These are phyloP conservation scores for Cacoxenus indagator DNA, from an alignment of 2,888 invertebrate genomes.

Conservation along the genomic window DNA sequence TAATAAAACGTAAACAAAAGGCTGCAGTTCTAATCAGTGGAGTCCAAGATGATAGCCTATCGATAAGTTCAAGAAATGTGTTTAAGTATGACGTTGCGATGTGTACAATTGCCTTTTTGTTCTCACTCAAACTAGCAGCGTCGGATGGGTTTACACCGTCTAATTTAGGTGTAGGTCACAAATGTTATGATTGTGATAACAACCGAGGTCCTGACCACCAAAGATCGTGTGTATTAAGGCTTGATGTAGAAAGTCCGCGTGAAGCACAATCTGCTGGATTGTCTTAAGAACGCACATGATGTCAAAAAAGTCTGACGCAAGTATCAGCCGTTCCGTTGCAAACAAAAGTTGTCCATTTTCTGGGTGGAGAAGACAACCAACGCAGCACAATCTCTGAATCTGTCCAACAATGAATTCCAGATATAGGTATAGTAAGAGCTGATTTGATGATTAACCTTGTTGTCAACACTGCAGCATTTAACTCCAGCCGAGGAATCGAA, in stretches of 20 bases:
- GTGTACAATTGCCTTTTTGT: background rate
- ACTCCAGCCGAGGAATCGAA: no score
- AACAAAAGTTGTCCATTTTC: conserved; percentile 35
- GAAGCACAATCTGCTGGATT: conserved; percentile 43
- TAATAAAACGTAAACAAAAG: conserved; percentile 22
- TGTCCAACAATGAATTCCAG: conserved; percentile 31
- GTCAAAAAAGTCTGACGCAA: conserved; percentile 30
- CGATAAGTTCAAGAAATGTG: background rate
- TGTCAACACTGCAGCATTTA: no score
- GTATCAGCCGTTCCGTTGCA: conserved; percentile 34
- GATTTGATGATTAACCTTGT: no score
- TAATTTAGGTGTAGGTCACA: conserved; percentile 17
- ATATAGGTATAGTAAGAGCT: background rate
- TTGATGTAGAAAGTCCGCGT: conserved; percentile 32
- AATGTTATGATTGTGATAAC: conserved; percentile 15
- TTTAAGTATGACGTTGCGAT: background rate
- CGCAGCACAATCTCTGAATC: conserved; percentile 50
- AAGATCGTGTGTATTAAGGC: conserved; percentile 22
- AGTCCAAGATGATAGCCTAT: conserved; percentile 22
- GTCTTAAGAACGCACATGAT: conserved; percentile 17
- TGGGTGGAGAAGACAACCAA: conserved; percentile 44
- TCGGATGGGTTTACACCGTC: background rate
- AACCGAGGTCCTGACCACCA: conserved; percentile 40
- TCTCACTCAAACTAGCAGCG: background rate
- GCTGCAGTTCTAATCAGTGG: background rate